phyloP scores from a whole-genome alignment of 1,140 invertebrate species.

The Euborellia annulipes region DNA sequence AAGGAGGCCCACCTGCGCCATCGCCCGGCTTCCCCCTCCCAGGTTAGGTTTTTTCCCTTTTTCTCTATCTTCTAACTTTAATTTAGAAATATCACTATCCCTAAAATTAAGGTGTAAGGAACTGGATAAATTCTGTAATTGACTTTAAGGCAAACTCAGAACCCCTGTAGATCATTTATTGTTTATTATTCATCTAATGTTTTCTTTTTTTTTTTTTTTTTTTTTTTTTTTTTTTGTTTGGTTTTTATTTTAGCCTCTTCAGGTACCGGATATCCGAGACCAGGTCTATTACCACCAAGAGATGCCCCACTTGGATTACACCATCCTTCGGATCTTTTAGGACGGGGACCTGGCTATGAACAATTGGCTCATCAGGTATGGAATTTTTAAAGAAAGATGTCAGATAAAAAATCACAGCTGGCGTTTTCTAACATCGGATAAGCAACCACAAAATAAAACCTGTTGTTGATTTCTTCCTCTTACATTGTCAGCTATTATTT shows the following conservation, averaged over 20 bases:
- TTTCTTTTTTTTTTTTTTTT: no score
- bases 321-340: conserved; percentile 57
- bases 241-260: conserved; percentile 29
- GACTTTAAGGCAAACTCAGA: no score
- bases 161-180: no score
- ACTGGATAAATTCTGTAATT: no score
- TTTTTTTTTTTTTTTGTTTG: conserved; percentile 8
- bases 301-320: conserved; percentile 36
- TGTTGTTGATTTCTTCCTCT: no score
- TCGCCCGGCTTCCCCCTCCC: conserved; percentile 36
- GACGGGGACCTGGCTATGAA: conserved; percentile 55
- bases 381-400: no score
- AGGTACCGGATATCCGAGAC: conserved; percentile 42
- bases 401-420: no score
- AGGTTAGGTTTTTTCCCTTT: conserved; percentile 28
- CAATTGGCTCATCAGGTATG: conserved; percentile 61
- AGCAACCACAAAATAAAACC: no score
- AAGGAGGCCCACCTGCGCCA: conserved; percentile 32
- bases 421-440: no score
- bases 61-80: background rate
- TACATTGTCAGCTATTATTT: no score
- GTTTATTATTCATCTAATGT: no score
- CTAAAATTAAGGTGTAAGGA: no score
- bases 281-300: conserved; percentile 37
- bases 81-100: background rate